Percentiles rank a stretch among this genome's conserved stretches.
These are phyloP conservation scores for Gymnarchus niloticus DNA, from an alignment of 2,113 vertebrate species.

Conservation along the genomic window DNA sequence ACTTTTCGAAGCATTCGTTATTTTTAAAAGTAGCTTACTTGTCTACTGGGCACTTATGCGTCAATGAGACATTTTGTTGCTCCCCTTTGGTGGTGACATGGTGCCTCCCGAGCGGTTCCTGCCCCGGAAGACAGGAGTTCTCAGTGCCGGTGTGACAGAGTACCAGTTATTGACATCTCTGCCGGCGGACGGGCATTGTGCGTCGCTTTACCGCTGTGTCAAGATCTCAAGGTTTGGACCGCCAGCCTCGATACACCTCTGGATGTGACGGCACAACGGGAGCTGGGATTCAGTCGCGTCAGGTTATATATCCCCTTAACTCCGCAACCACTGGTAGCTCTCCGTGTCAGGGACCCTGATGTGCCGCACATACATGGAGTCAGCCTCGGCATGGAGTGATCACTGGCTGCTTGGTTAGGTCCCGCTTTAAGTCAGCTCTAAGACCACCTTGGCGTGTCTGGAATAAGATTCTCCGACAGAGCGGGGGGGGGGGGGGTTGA, in stretches of 20 bases:
- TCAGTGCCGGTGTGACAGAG: constrained; percentile 32
- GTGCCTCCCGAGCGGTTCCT: constrained; percentile 13
- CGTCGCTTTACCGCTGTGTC: background rate
- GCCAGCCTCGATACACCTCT: background rate
- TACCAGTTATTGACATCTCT: background rate
- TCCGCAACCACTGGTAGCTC: background rate
- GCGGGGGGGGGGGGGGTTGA: background rate
- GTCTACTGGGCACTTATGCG: background rate
- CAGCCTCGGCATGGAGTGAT: background rate
- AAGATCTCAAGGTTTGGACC: constrained; percentile 23
- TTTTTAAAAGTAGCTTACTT: background rate
- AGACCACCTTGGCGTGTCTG: background rate
- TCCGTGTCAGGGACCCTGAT: background rate
- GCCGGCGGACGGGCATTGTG: background rate
- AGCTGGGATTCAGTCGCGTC: background rate
- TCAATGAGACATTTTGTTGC: background rate
- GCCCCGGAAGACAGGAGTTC: constrained; percentile 40
- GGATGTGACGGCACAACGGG: background rate
- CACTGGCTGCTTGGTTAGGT: background rate
- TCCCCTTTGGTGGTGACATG: background rate
- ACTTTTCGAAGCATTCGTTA: background rate
- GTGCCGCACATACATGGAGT: background rate
- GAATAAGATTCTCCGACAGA: background rate
- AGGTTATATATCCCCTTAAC: background rate
- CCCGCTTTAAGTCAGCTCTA: background rate